phyloP scores from a whole-genome alignment of 35 echinoderm and acorn worm species.

The Ophioderma brevispina region DNA sequence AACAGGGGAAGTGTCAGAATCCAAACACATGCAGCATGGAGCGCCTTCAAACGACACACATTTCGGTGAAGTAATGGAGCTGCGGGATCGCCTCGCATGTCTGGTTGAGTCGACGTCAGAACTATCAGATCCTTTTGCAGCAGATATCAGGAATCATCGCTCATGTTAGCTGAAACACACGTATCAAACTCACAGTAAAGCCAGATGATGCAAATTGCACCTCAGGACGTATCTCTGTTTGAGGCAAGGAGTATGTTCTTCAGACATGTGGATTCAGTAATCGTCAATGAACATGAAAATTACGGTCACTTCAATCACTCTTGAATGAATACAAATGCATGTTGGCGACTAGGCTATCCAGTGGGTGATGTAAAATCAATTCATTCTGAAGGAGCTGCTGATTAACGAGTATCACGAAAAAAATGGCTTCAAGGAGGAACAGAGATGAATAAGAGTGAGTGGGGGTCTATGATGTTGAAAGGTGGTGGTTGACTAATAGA shows the following conservation, averaged over 20 bases:
- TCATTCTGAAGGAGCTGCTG: slow-evolving; percentile 28
- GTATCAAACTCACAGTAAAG: neutral
- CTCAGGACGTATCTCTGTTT: neutral
- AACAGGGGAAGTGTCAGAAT: slow-evolving; percentile 14
- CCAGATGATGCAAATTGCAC: slow-evolving; percentile 8
- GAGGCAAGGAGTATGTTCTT: slow-evolving; percentile 19
- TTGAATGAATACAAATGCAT: slow-evolving; percentile 6
- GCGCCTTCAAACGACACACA: slow-evolving; percentile 14
- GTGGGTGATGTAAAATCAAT: slow-evolving; percentile 16
- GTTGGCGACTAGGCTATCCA: too few species aligned
- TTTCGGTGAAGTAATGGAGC: slow-evolving; percentile 13
- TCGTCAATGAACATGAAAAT: neutral
- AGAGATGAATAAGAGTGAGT: too few species aligned
- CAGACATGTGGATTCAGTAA: neutral
- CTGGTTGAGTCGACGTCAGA: slow-evolving; percentile 25
- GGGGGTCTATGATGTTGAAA: too few species aligned
- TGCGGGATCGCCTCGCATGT: slow-evolving; percentile 8
- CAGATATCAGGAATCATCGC: slow-evolving; percentile 35
- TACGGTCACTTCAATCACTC: slow-evolving; percentile 10
- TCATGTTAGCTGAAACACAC: slow-evolving; percentile 10
- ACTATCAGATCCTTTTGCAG: neutral
- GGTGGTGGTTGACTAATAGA: too few species aligned
- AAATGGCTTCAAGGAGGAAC: too few species aligned
- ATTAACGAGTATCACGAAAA: slow-evolving; percentile 17
- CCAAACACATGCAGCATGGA: slow-evolving; percentile 18